Percentiles rank a stretch among this genome's conserved stretches.
Evolutionary conservation across 2,113 vertebrate species (phyloP).

Genomic region (Microtus richardsoni): DNA sequence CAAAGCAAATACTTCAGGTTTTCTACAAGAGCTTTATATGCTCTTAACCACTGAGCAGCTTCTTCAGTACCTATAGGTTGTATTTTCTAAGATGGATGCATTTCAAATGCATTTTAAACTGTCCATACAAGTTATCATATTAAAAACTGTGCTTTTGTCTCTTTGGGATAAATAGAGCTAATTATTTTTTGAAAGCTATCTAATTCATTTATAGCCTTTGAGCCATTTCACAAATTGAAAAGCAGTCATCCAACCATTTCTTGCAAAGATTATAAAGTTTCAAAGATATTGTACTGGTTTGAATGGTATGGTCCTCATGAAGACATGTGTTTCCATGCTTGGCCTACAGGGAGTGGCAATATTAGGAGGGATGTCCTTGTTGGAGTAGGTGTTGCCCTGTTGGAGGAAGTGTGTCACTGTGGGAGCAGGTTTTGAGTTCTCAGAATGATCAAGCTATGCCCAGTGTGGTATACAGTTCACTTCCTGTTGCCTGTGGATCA

Average conservation of each 20-base stretch:
- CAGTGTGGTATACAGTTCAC: neutral
- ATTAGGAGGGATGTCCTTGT: too few species aligned
- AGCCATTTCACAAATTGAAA: conserved; percentile 84
- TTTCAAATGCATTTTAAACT: conserved; percentile 10
- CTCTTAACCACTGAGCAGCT: neutral
- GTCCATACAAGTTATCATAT: neutral
- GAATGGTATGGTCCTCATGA: too few species aligned
- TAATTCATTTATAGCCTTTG: conserved; percentile 81
- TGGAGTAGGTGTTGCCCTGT: neutral
- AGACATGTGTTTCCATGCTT: too few species aligned
- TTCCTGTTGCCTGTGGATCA: neutral
- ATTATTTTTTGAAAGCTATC: conserved; percentile 78
- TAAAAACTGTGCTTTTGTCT: neutral
- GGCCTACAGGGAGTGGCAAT: too few species aligned
- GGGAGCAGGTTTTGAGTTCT: neutral
- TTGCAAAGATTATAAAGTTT: conserved; percentile 79
- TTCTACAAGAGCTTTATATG: neutral
- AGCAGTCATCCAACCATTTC: conserved; percentile 77
- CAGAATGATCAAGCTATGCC: neutral
- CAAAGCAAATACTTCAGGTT: neutral
- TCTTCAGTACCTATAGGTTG: neutral
- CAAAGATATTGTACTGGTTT: conserved; percentile 43
- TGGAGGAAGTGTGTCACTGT: neutral
- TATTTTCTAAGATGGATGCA: neutral
- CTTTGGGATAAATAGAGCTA: neutral